Conservation (phyloP, 2,888 invertebrate species). For the Philopedon plagiatum region DNA sequence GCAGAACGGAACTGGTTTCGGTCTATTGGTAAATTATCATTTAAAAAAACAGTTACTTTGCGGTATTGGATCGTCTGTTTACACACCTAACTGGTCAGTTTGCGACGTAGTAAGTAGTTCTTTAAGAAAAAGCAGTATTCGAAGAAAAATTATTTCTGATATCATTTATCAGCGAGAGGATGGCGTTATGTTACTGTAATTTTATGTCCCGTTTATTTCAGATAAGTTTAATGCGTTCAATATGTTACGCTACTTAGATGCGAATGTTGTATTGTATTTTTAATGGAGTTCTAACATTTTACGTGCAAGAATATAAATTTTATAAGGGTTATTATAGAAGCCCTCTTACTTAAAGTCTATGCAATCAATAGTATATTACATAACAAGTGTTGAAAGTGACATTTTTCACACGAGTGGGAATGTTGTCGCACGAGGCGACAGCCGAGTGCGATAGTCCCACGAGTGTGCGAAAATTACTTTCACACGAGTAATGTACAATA, state of each 20-base stretch:
- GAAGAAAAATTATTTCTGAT: slow-evolving; percentile 30
- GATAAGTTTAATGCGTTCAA: neutral
- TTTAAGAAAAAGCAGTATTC: slow-evolving; percentile 33
- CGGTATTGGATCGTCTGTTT: slow-evolving; percentile 38
- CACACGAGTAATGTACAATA: too few relatives aligned
- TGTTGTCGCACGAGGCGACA: too few relatives aligned
- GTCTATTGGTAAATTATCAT: slow-evolving; percentile 32
- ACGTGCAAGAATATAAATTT: too few relatives aligned
- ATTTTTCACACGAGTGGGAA: too few relatives aligned
- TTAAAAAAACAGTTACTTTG: slow-evolving; percentile 47
- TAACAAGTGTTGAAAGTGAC: too few relatives aligned
- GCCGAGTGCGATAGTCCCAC: too few relatives aligned
- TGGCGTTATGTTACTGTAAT: slow-evolving; percentile 26
- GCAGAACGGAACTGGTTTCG: slow-evolving; percentile 32
- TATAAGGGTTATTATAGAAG: too few relatives aligned
- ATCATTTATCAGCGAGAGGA: slow-evolving; percentile 18
- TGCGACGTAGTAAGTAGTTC: slow-evolving; percentile 15
- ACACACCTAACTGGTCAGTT: slow-evolving; percentile 35
- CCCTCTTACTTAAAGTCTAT: too few relatives aligned
- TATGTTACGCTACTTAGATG: neutral
- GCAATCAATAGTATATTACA: too few relatives aligned
- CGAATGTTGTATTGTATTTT: too few relatives aligned
- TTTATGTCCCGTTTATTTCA: slow-evolving; percentile 14
- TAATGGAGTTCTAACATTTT: too few relatives aligned
- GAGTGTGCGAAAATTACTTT: too few relatives aligned